Evolutionary conservation across 1,140 invertebrate genomes (phyloP).

Genomic region (Lysiphlebus fabarum): DNA sequence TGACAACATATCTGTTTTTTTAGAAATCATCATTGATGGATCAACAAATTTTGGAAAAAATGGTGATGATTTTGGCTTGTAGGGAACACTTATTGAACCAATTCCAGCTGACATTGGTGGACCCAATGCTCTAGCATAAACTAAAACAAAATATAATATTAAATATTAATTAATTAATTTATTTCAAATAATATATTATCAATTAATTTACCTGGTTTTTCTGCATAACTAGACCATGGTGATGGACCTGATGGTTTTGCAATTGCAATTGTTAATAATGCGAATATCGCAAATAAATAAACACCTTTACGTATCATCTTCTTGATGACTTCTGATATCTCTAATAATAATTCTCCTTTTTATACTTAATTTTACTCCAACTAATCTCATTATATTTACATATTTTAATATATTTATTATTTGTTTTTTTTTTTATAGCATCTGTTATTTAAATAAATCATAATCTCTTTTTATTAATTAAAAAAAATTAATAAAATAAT

Average conservation of each 20-base stretch:
- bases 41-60: conserved; percentile 46
- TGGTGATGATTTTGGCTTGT: conserved; percentile 36
- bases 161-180: background rate
- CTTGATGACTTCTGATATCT: conserved; percentile 9
- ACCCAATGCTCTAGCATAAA: conserved; percentile 37
- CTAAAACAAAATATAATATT: conserved; percentile 22
- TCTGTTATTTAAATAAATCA: no score
- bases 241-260: conserved; percentile 29
- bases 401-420: no score
- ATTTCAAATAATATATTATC: conserved; percentile 11
- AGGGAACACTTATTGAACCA: conserved; percentile 40
- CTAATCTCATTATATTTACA: background rate
- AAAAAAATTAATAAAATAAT: no score
- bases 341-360: conserved; percentile 10
- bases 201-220: conserved; percentile 37
- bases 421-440: no score
- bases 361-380: conserved; percentile 17
- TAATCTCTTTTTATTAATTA: no score
- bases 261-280: conserved; percentile 22
- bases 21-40: conserved; percentile 40
- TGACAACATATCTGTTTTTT: conserved; percentile 41
- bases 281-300: conserved; percentile 27
- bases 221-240: conserved; percentile 29
- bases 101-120: conserved; percentile 30
- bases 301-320: conserved; percentile 33